Evolutionary conservation across 2,888 invertebrate genomes (phyloP), one percentile per base, ranked within the genome.

Genomic region (Sturmia bella): DNA sequence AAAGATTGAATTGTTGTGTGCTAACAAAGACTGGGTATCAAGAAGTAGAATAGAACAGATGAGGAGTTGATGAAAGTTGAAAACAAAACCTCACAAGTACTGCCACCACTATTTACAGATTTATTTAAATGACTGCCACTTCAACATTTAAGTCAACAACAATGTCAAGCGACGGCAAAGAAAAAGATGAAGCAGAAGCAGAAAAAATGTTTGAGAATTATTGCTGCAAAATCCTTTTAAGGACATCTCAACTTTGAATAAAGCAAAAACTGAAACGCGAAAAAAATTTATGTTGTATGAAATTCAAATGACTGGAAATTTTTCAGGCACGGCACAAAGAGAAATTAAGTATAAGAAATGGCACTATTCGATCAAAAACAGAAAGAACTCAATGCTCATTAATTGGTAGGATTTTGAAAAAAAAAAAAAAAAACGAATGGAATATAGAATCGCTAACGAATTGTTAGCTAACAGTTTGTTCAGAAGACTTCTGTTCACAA

Each of bases 71-170:
- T 48, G 27, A 63, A 32, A 63, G 24, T 57, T 13, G 3, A 48
- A 17, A 19, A 7, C 15, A 19, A 19, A 17, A 39, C 7, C 19
- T 32, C 43, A 13, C 43, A 72, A 59, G 54, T 56, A 54, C 21
- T 48, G 15, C 43, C n/a, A 39, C 56, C 48, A 74, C 64, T 64
- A 56, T 56, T 64, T 56, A 24, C 64, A 37, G 56, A 74, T 64
- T 74, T 76, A 69, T 76, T 57, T 48, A 69, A 69, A 76, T 76
- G 76, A 69, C 61, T 76, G 61, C 54, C 61, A 69, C 69, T 76
- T 61, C 43, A 69, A 37, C 21, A 54, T 74, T 64, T 69, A 61
- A 69, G 69, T 69, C 76, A 69, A 69, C 66, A 75, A 59, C 52
- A 61, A 63, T 43, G 52, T 21, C 61, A 41, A 50, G 41, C 50